phyloP scores from a whole-genome alignment of 1,140 invertebrate genomes.

The Lutraria rhynchaena region DNA sequence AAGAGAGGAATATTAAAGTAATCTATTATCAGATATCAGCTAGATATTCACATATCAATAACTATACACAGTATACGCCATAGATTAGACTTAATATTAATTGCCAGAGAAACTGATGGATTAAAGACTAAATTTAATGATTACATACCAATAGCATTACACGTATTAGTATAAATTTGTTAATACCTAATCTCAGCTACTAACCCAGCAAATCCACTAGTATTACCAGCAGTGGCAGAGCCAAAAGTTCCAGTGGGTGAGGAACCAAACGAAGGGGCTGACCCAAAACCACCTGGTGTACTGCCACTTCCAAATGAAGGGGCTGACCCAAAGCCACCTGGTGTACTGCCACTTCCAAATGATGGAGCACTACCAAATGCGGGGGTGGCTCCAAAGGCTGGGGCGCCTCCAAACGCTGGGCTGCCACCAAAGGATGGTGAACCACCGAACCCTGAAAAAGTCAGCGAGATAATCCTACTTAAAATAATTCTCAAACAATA shows the following conservation, averaged over 20 bases:
- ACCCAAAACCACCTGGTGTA: constrained; percentile 59
- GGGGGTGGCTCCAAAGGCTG: constrained; percentile 64
- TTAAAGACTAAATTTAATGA: too few relatives aligned
- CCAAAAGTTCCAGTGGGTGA: constrained; percentile 42
- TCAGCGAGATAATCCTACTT: too few relatives aligned
- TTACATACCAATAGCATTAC: too few relatives aligned
- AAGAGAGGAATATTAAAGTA: too few relatives aligned
- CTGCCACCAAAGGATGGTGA: constrained; percentile 65
- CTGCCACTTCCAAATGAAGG: constrained; percentile 59
- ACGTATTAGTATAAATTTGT: too few relatives aligned
- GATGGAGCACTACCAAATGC: constrained; percentile 61
- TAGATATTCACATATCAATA: too few relatives aligned
- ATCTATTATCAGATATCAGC: too few relatives aligned
- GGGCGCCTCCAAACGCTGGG: constrained; percentile 68
- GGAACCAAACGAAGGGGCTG: constrained; percentile 58
- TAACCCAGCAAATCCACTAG: constrained; percentile 65
- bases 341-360: constrained; percentile 59
- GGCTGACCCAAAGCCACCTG: constrained; percentile 60
- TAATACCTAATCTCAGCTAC: too few relatives aligned
- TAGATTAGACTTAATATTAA: too few relatives aligned
- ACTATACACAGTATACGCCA: too few relatives aligned
- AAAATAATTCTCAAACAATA: too few relatives aligned
- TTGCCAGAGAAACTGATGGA: too few relatives aligned
- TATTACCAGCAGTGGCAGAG: constrained; percentile 1
- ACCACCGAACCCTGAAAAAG: constrained; percentile 69